Evolutionary conservation across 1,140 invertebrate species (phyloP).

Genomic region (Drosophila persimilis): DNA sequence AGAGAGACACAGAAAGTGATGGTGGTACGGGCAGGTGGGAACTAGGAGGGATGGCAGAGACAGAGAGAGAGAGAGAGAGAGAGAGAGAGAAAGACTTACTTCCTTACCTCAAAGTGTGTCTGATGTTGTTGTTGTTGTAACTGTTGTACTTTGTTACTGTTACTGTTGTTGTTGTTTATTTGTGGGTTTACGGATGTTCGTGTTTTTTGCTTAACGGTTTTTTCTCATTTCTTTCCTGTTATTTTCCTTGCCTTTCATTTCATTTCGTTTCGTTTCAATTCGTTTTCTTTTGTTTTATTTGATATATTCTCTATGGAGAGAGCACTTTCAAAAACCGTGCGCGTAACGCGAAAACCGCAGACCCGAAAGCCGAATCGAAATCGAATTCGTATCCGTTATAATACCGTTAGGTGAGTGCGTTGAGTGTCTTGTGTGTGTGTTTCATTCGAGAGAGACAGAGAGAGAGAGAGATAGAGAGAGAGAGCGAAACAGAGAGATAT

Average conservation of each 20-base stretch:
- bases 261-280: too few relatives aligned
- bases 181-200: conserved; percentile 25
- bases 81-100: conserved; percentile 67
- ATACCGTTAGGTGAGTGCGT: conserved; percentile 61
- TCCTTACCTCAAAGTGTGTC: conserved; percentile 73
- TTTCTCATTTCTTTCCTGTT: conserved; percentile 1
- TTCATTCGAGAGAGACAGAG: conserved; percentile 33
- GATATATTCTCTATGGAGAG: too few relatives aligned
- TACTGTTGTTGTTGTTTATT: conserved; percentile 44
- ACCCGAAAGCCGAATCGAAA: conserved; percentile 16
- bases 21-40: background rate
- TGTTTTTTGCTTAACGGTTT: conserved; percentile 26
- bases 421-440: conserved; percentile 57
- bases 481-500: conserved; percentile 21
- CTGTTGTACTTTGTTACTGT: conserved; percentile 26
- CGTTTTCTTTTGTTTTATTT: too few relatives aligned
- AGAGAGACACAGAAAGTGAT: conserved; percentile 18
- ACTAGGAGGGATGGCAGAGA: conserved; percentile 13
- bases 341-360: conserved; percentile 27
- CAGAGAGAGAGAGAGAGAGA: conserved; percentile 28
- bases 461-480: conserved; percentile 17
- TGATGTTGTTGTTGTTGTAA: conserved; percentile 29
- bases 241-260: too few relatives aligned
- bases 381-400: conserved; percentile 36
- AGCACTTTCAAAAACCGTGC: conserved; percentile 9